Percentiles rank a stretch among this genome's conserved stretches.
phyloP scores from a whole-genome alignment of 2,797 vertebrate genomes.

The Pseudochirops corinnae region DNA sequence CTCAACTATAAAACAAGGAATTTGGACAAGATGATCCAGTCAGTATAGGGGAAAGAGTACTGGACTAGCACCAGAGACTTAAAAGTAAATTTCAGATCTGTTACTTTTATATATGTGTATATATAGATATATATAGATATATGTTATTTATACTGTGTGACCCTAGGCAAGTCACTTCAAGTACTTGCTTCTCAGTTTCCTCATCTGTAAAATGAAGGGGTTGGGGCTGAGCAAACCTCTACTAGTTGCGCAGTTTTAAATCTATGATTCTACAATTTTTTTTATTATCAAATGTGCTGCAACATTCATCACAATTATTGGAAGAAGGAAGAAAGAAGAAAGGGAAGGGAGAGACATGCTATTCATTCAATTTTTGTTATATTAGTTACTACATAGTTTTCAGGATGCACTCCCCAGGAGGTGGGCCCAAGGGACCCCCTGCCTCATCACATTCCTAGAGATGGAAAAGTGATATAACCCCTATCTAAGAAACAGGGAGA shows the following conservation, averaged over 20 bases:
- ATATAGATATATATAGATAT: too few species aligned
- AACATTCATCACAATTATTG: not conserved
- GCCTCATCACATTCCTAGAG: not conserved
- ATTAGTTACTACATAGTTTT: not conserved
- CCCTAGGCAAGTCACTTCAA: not conserved
- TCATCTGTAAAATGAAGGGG: not conserved
- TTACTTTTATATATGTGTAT: too few species aligned
- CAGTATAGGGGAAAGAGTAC: not conserved
- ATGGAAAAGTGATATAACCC: not conserved
- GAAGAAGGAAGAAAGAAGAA: not conserved
- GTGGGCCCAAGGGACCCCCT: not conserved
- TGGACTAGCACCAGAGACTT: not conserved
- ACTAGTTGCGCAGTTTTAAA: not conserved
- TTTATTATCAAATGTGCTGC: not conserved
- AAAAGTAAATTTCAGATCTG: not conserved
- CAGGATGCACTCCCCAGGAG: not conserved
- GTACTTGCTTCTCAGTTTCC: not conserved
- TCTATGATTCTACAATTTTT: not conserved
- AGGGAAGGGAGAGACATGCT: not conserved
- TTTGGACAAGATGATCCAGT: not conserved
- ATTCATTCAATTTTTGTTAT: not conserved
- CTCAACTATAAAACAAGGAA: not conserved
- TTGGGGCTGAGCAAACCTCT: too few species aligned
- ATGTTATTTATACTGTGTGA: not conserved
- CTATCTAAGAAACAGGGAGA: not conserved